Conservation (phyloP, 2,888 invertebrate genomes). For the Dermolepida albohirtum region DNA sequence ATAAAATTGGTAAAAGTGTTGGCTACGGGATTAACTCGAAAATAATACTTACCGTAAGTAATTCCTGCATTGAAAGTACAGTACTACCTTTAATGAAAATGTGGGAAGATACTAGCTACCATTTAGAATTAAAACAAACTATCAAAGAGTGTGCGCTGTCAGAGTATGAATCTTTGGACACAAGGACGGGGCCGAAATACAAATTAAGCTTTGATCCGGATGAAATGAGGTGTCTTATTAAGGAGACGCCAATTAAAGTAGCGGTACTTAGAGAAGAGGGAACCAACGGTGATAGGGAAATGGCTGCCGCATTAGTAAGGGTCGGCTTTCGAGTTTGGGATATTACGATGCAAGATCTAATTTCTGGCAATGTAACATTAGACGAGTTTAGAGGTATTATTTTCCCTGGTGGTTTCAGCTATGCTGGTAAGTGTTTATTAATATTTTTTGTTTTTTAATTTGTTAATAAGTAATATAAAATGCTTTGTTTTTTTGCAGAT, state of each 20-base stretch:
- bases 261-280: slow-evolving; percentile 98
- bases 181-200: slow-evolving; percentile 79
- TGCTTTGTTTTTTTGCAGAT: slow-evolving; percentile 73
- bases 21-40: slow-evolving; percentile 77
- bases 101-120: slow-evolving; percentile 97
- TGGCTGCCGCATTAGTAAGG: slow-evolving; percentile 89
- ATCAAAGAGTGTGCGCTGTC: slow-evolving; percentile 81
- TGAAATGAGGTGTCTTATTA: slow-evolving; percentile 61
- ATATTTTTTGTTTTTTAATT: too few species aligned
- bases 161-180: slow-evolving; percentile 79
- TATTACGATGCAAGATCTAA: slow-evolving; percentile 92
- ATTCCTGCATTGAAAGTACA: slow-evolving; percentile 72
- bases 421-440: slow-evolving; percentile 76
- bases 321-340: slow-evolving; percentile 95
- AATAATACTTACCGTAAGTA: slow-evolving; percentile 71
- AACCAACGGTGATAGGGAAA: slow-evolving; percentile 96
- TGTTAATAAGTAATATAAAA: not conserved
- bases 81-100: slow-evolving; percentile 79
- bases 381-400: slow-evolving; percentile 89
- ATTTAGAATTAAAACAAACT: slow-evolving; percentile 87
- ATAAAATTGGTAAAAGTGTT: slow-evolving; percentile 75
- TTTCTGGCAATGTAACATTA: slow-evolving; percentile 76
- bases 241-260: slow-evolving; percentile 69
- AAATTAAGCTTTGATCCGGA: slow-evolving; percentile 79
- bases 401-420: slow-evolving; percentile 99